These are phyloP conservation scores for Psilopsiagon aurifrons DNA, from an alignment of 2,113 vertebrate genomes.

Conservation along the genomic window DNA sequence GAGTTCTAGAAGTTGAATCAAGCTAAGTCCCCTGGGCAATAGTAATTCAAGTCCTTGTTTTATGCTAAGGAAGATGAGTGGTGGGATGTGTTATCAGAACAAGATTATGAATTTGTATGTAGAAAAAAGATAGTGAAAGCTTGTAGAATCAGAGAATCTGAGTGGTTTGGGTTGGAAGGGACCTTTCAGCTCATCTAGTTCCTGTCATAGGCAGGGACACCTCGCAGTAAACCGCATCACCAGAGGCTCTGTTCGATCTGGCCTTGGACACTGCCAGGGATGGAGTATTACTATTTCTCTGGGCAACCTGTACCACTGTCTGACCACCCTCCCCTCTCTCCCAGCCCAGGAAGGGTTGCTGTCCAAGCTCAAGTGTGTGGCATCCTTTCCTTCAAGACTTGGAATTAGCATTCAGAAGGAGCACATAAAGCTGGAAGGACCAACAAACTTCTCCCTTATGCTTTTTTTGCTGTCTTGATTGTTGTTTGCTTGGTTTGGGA, in stretches of 20 bases:
- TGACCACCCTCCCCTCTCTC: background rate
- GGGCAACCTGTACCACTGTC: background rate
- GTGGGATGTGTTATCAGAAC: background rate
- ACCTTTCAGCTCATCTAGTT: background rate
- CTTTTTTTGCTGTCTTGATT: background rate
- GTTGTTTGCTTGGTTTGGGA: background rate
- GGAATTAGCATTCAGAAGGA: background rate
- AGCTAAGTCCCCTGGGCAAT: background rate
- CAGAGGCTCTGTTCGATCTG: background rate
- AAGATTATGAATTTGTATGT: background rate
- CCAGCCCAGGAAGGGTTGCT: fast-evolving
- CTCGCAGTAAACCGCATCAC: background rate
- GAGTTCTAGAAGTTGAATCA: background rate
- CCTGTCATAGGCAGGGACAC: background rate
- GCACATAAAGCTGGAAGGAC: background rate
- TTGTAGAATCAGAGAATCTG: background rate
- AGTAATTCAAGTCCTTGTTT: background rate
- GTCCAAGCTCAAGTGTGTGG: background rate
- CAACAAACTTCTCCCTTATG: background rate
- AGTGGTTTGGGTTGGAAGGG: background rate
- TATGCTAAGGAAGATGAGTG: background rate
- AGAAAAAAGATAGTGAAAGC: background rate
- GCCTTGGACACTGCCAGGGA: background rate
- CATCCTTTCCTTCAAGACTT: background rate
- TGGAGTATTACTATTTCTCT: background rate